phyloP scores from a whole-genome alignment of 2,797 vertebrate genomes.

The Perodicticus potto region DNA sequence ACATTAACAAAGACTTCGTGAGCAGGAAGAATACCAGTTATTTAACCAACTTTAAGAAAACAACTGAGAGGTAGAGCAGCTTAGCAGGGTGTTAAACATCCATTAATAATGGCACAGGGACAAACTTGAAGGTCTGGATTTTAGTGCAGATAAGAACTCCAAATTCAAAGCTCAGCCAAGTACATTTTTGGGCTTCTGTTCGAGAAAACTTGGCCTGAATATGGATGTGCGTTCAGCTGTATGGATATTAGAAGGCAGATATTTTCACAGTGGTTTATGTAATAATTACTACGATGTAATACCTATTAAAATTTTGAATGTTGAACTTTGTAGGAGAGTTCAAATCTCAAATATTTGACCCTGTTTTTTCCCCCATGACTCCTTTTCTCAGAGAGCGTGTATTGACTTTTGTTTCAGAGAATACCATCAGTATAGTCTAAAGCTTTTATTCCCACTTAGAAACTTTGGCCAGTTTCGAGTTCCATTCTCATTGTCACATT shows the following conservation, averaged over 20 bases:
- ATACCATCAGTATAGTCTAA: neutral
- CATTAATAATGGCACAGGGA: conserved; percentile 77
- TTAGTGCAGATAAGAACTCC: conserved; percentile 34
- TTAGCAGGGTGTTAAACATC: conserved; percentile 81
- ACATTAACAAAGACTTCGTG: conserved; percentile 79
- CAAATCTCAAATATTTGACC: neutral
- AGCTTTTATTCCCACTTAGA: neutral
- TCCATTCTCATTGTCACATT: neutral
- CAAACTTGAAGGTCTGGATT: conserved; percentile 70
- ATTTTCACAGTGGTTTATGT: neutral
- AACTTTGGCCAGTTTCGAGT: neutral
- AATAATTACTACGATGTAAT: neutral
- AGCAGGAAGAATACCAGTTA: conserved; percentile 79
- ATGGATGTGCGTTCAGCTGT: too few relatives aligned
- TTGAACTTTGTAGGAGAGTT: neutral
- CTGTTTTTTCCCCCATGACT: neutral
- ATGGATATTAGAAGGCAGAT: neutral
- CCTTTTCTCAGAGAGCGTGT: neutral
- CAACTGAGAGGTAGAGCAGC: conserved; percentile 68
- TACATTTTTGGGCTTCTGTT: neutral
- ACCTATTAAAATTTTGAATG: neutral
- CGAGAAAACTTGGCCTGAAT: neutral
- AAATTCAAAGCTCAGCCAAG: neutral
- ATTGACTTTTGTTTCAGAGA: conserved; percentile 6
- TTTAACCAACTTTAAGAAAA: conserved; percentile 73